Evolutionary conservation across 2,888 invertebrate species (phyloP), one percentile per base, ranked within the genome.

Genomic region (Heteromurus nitidus): DNA sequence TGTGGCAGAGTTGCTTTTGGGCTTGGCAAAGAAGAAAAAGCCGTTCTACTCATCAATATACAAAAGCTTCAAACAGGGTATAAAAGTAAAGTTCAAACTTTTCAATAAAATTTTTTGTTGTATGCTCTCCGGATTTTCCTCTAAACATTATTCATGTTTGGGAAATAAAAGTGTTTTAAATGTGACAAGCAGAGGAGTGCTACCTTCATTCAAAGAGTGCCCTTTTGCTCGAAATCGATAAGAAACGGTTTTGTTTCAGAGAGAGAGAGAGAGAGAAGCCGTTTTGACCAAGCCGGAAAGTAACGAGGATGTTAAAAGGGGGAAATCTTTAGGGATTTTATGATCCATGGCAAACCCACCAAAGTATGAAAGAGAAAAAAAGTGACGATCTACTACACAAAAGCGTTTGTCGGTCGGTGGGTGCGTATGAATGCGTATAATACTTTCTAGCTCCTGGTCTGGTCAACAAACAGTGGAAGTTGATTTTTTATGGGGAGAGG

Each of bases 141-240:
- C 47, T n/a, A 16, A 11, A 16, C 3, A 47, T 47, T 55, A 55
- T n/a, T 50, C 50, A 58, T 74, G 30, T 42, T 65, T 53, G 44
- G 70, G n/a, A n/a, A 55, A 22, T 24, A 69, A 62, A 74, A 69
- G 76, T 77, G 76, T 77, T 77, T 77, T 69, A 77, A 77, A 77
- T 77, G 76, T 77, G 76, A 77, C 76, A 77, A 62, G 50, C 62
- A 69, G 68, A 30, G 60, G 68, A n/a, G n/a, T 60, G 58, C 53
- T n/a, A 18, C 30, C 28, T 42, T 22, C 42, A 9, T 58, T 55
- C n/a, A 9, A 28, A 28, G 31, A 58, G 50, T 53, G 30, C 24
- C 58, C 26, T 9, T 70, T 68, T 68, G 20, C 18, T 70, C 55
- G 36, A n/a, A n/a, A n/a, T n/a, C n/a, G n/a, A n/a, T n/a, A n/a